Evolutionary conservation across 2,797 vertebrate genomes (phyloP), one percentile per base, ranked within the genome.

Genomic region (Cryptoblepharus egeriae): DNA sequence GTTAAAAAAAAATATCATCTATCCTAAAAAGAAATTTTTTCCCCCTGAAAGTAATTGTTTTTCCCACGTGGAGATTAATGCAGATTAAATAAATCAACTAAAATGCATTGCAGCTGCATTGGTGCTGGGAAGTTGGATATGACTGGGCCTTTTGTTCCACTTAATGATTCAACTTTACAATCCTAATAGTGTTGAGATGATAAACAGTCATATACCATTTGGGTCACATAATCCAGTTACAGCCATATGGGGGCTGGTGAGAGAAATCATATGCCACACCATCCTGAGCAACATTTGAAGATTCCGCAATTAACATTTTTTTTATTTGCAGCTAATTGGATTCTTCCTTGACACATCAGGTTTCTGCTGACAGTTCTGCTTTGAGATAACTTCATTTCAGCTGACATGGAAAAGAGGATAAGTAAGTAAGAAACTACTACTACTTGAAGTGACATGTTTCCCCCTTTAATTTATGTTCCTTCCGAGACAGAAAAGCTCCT

Each of bases 391-490:
- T 79, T 0, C 60, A 77, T 81, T 89, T 85, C 88, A 87, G 87
- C 89, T 85, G 79, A 85, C 82, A 83, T 49, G 61, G 85, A 92
- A 83, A 42, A 89, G 77, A 67, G 45, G 20, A 0, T 69, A 79
- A 87, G 77, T 69, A 79, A 87, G 77, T 78, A 87, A 85, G 55
- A 85, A 81, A 83, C 67, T 88, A 24, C 1, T 80, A 77, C 18
- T 77, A 26, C 68, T 80, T 82, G 81, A 83, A 75, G 72, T 87
- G 65, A 71, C 73, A 77, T 90, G 58, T 76, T 83, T 93, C 74
- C 77, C 87, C 61, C 79, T 86, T 87, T 82, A 88, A 86, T 84
- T 89, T 79, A 70, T 86, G 35, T 75, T 88, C 42, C 49, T 86
- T 79, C 64, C 84, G 69, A 80, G 77, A 67, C 83, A 81, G 32